Conservation (phyloP, 1,140 invertebrate species). For the Rhyacophila brunnea region DNA sequence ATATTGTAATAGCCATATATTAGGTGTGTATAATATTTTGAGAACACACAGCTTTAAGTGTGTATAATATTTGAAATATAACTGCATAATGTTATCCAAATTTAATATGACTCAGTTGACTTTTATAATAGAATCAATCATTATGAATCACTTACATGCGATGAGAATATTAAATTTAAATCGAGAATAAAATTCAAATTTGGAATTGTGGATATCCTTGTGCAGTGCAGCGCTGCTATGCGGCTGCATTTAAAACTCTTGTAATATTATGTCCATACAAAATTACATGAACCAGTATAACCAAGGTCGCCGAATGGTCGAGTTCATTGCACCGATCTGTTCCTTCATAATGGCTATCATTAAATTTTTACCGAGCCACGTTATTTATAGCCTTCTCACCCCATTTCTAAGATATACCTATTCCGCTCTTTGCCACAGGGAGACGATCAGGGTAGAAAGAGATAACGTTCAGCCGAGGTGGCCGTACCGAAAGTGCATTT, state of each 20-base stretch:
- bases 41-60: no score
- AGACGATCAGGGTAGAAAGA: constrained; percentile 8
- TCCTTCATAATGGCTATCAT: constrained; percentile 34
- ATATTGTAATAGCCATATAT: no score
- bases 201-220: no score
- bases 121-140: no score
- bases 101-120: no score
- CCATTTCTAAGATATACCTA: constrained; percentile 10
- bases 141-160: no score
- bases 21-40: no score
- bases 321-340: constrained; percentile 24
- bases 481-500: constrained; percentile 26
- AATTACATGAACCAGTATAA: constrained; percentile 19
- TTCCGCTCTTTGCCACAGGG: constrained; percentile 9
- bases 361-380: constrained; percentile 35
- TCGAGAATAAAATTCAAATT: no score
- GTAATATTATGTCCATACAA: not conserved
- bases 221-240: no score
- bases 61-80: no score
- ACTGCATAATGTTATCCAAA: no score
- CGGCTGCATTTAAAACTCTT: not conserved
- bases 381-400: constrained; percentile 33
- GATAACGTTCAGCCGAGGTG: constrained; percentile 2
- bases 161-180: no score
- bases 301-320: constrained; percentile 18